phyloP scores from a whole-genome alignment of 2,888 invertebrate species.

The Microctonus brassicae region DNA sequence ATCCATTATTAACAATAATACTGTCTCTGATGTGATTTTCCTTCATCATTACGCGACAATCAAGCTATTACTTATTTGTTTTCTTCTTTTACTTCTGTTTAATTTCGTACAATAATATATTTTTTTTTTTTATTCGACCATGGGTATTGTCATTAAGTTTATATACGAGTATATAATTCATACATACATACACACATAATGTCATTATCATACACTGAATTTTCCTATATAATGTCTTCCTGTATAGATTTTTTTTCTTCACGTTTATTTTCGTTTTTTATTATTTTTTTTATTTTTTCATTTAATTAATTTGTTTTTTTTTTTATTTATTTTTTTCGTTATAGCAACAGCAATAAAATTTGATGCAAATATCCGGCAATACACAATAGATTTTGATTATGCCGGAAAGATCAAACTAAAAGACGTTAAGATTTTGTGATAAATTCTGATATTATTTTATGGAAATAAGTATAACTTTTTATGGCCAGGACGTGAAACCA shows the following conservation, averaged over 20 bases:
- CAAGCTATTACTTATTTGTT: not conserved
- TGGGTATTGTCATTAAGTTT: conserved; percentile 33
- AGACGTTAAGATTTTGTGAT: not conserved
- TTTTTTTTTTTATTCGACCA: not conserved
- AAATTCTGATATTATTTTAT: not conserved
- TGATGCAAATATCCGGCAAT: not conserved
- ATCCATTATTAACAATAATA: conserved; percentile 29
- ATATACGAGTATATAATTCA: not conserved
- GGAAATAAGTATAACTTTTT: too few relatives aligned
- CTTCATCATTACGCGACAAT: not conserved
- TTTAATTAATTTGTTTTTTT: not conserved
- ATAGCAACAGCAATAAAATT: conserved; percentile 8
- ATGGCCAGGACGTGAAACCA: too few relatives aligned
- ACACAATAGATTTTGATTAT: not conserved
- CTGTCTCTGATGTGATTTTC: conserved; percentile 22
- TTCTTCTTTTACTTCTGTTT: not conserved
- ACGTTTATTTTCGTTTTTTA: too few relatives aligned
- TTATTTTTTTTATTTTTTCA: not conserved
- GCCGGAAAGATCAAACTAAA: not conserved
- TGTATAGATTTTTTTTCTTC: not conserved
- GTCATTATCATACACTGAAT: not conserved
- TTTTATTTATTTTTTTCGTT: not conserved
- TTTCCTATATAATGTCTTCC: not conserved
- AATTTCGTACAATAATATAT: conserved; percentile 10
- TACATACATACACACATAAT: not conserved